phyloP scores from a whole-genome alignment of 2,888 invertebrate species.

The Ophioninae sp. region DNA sequence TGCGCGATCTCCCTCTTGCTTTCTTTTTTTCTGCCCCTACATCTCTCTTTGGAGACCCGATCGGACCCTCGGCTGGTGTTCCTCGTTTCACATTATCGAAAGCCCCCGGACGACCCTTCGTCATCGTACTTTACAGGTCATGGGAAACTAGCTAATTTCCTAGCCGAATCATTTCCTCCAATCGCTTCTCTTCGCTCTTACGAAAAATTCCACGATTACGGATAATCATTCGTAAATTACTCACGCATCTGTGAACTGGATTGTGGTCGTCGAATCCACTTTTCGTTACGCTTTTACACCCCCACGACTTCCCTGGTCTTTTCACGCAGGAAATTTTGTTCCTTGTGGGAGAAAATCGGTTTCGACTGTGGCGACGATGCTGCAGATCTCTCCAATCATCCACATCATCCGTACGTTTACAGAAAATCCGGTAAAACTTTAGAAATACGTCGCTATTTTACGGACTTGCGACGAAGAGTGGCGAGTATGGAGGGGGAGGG shows the following conservation, averaged over 20 bases:
- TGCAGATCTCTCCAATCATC: constrained; percentile 12
- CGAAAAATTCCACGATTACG: constrained; percentile 38
- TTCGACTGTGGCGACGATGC: constrained; percentile 21
- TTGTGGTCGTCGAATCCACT: constrained; percentile 68
- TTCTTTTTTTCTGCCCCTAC: constrained; percentile 37
- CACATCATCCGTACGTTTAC: constrained; percentile 26
- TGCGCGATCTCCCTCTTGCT: constrained; percentile 62
- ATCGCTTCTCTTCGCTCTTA: constrained; percentile 7
- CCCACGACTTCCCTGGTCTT: background rate
- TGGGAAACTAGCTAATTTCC: constrained; percentile 61
- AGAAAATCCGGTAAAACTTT: background rate
- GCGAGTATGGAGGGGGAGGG: too few relatives aligned
- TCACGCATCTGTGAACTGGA: constrained; percentile 75
- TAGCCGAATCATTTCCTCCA: constrained; percentile 10
- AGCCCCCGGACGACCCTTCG: constrained; percentile 46
- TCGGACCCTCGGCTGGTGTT: constrained; percentile 24
- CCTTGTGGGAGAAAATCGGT: constrained; percentile 1
- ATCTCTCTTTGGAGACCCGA: constrained; percentile 15
- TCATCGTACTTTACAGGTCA: constrained; percentile 41
- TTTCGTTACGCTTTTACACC: constrained; percentile 47
- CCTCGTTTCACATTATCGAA: constrained; percentile 69
- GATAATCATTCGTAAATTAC: constrained; percentile 78
- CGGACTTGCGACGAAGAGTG: too few relatives aligned
- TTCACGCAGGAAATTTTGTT: background rate
- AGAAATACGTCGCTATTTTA: too few relatives aligned